A percentile compares a stretch with the other conserved stretches of the same genome.
These are phyloP conservation scores for Dreissena polymorpha DNA, from an alignment of 1,140 invertebrate genomes.

Conservation along the genomic window DNA sequence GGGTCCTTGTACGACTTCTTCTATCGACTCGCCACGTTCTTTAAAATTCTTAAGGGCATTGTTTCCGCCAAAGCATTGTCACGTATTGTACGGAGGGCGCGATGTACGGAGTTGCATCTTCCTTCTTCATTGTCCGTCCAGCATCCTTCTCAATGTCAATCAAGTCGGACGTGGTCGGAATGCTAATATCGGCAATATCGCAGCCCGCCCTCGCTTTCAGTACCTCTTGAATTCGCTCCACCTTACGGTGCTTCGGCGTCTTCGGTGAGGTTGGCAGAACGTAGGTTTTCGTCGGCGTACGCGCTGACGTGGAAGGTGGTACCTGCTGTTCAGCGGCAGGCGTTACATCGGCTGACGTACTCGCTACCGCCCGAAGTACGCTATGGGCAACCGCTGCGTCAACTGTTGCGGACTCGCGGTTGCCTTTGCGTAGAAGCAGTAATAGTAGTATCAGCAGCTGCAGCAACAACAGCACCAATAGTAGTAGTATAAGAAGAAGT, in stretches of 20 bases:
- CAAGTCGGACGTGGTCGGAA: neutral
- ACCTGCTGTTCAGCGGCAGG: neutral
- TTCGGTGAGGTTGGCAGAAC: neutral
- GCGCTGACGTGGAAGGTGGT: neutral
- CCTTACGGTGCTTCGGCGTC: neutral
- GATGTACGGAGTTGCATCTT: neutral
- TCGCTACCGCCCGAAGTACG: too few relatives aligned
- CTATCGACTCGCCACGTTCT: too few relatives aligned
- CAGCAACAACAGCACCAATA: too few relatives aligned
- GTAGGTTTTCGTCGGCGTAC: neutral
- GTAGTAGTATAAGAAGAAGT: too few relatives aligned
- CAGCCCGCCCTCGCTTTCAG: neutral
- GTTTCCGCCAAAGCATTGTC: too few relatives aligned
- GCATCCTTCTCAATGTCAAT: neutral
- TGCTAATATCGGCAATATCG: neutral
- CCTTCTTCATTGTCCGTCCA: neutral
- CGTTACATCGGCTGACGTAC: neutral
- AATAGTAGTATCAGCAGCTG: too few relatives aligned
- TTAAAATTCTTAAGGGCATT: neutral
- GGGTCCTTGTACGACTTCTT: too few relatives aligned
- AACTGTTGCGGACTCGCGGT: too few relatives aligned
- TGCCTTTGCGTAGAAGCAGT: too few relatives aligned
- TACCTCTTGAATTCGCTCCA: neutral
- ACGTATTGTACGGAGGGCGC: neutral
- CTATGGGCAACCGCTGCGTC: neutral